These are phyloP conservation scores for Muscicapa comitata DNA, from an alignment of 2,797 vertebrate species.

Conservation along the genomic window DNA sequence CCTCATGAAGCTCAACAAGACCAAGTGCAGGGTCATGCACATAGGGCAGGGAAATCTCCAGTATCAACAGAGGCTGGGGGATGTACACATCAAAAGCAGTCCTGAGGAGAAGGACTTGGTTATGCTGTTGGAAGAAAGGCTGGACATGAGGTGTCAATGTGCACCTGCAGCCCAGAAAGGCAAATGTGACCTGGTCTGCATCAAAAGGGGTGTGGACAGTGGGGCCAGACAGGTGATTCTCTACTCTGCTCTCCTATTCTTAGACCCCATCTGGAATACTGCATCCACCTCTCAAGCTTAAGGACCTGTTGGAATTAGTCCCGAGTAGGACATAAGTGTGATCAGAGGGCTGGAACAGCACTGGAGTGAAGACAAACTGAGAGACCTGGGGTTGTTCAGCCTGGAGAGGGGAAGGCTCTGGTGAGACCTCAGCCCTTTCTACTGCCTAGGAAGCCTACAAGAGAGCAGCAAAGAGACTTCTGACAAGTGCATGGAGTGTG, in stretches of 20 bases:
- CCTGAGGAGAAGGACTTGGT: too few relatives aligned
- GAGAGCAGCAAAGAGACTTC: not conserved
- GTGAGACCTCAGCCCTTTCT: fast-evolving
- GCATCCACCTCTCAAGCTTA: fast-evolving
- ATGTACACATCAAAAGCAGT: not conserved
- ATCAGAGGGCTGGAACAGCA: fast-evolving
- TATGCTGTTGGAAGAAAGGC: fast-evolving
- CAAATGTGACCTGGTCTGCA: fast-evolving
- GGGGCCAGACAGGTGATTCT: not conserved
- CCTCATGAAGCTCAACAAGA: not conserved
- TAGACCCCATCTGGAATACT: fast-evolving
- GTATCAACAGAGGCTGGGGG: fast-evolving
- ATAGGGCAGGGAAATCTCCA: not conserved
- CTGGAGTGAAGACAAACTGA: not conserved
- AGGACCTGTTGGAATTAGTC: fast-evolving
- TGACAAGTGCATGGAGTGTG: fast-evolving
- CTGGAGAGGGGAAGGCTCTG: not conserved
- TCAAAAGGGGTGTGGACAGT: not conserved
- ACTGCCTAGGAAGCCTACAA: fast-evolving
- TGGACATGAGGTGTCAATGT: fast-evolving
- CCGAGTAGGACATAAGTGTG: not conserved
- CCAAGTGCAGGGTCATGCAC: not conserved
- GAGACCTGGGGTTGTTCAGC: fast-evolving
- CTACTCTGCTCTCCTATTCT: fast-evolving
- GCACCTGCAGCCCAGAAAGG: not conserved